phyloP scores from a whole-genome alignment of 2,113 vertebrate genomes.

The Eidolon helvum region DNA sequence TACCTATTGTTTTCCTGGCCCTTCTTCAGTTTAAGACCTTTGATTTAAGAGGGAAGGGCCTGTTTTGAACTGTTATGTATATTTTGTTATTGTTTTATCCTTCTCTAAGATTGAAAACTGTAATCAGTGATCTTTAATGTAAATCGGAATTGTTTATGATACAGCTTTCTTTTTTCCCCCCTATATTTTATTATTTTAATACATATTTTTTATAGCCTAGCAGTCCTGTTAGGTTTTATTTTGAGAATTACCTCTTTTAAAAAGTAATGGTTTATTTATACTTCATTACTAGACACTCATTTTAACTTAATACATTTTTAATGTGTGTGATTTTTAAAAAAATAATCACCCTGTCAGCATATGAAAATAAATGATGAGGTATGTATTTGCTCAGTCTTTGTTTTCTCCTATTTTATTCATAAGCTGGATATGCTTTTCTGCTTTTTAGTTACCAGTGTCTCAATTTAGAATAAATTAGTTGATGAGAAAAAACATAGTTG shows the following conservation, averaged over 20 bases:
- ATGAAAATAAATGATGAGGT: not conserved
- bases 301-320: conserved; percentile 22
- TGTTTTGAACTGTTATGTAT: not conserved
- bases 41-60: not conserved
- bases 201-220: not conserved
- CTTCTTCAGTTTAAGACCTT: not conserved
- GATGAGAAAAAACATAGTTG: not conserved
- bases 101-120: not conserved
- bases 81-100: not conserved
- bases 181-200: not conserved
- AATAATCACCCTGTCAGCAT: not conserved
- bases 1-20: not conserved
- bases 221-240: not conserved
- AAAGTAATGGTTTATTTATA: conserved; percentile 19
- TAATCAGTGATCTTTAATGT: not conserved
- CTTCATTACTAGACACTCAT: not conserved
- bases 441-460: not conserved
- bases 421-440: not conserved
- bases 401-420: not conserved
- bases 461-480: conserved; percentile 15
- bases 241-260: not conserved
- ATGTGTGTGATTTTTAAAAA: not conserved
- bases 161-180: not conserved
- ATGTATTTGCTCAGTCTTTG: not conserved
- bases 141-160: not conserved